Percentiles rank a stretch among this genome's conserved stretches.
Evolutionary conservation across 2,113 vertebrate genomes (phyloP).

Genomic region (Aplodontia rufa): DNA sequence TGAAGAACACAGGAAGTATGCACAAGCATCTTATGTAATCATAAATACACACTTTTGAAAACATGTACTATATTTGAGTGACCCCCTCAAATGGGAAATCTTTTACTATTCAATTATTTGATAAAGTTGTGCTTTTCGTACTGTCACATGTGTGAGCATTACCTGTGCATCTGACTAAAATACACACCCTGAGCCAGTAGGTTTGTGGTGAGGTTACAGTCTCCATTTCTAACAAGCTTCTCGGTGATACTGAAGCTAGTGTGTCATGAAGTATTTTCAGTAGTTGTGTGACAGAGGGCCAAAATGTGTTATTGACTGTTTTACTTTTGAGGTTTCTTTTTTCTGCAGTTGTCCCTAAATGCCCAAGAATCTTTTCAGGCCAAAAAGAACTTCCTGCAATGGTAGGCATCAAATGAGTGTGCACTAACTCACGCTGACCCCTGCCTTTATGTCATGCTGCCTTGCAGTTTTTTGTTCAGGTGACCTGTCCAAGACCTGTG

Average conservation of each 20-base stretch:
- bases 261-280: background rate
- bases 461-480: background rate
- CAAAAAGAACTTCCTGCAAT: background rate
- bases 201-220: background rate
- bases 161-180: background rate
- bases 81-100: background rate
- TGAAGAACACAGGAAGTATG: background rate
- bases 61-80: background rate
- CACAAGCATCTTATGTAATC: background rate
- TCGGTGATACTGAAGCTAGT: background rate
- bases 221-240: background rate
- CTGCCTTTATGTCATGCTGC: background rate
- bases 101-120: background rate
- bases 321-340: background rate
- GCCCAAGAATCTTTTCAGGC: background rate
- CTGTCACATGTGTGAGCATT: background rate
- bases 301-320: background rate
- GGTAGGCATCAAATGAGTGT: background rate
- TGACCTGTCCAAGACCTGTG: accelerated
- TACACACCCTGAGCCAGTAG: background rate
- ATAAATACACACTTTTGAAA: background rate
- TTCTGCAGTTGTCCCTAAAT: background rate
- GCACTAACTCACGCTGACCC: background rate
- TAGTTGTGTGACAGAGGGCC: background rate
- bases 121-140: background rate